phyloP scores from a whole-genome alignment of 2,888 invertebrate genomes.

The Leuctra nigra region DNA sequence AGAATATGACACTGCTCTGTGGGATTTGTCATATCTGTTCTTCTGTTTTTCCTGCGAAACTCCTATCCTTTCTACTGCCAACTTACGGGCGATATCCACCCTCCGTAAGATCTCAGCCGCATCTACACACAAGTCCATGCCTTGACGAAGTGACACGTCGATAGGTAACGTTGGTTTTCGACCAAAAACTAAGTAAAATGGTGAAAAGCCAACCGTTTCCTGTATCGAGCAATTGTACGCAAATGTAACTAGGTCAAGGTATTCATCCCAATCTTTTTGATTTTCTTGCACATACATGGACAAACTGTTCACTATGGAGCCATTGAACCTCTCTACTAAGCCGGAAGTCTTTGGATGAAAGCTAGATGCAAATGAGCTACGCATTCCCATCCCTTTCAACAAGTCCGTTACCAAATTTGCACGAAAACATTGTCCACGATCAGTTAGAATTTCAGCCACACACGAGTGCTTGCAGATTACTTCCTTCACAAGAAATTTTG shows the following conservation, averaged over 20 bases:
- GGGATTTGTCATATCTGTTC: neutral
- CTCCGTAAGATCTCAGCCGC: neutral
- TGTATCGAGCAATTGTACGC: constrained; percentile 29
- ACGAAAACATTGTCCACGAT: constrained; percentile 28
- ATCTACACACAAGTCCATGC: neutral
- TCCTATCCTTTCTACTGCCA: neutral
- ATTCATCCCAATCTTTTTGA: constrained; percentile 29
- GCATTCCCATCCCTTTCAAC: constrained; percentile 15
- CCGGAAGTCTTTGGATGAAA: constrained; percentile 30
- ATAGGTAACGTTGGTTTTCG: constrained; percentile 26
- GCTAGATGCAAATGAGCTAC: constrained; percentile 26
- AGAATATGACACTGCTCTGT: neutral
- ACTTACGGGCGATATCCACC: neutral
- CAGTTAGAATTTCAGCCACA: constrained; percentile 24
- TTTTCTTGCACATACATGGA: constrained; percentile 24
- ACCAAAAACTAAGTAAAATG: constrained; percentile 29
- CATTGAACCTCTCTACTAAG: constrained; percentile 30
- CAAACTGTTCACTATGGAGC: constrained; percentile 29
- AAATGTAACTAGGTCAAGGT: constrained; percentile 22
- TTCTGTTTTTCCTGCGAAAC: constrained; percentile 3
- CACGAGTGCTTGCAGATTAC: constrained; percentile 22
- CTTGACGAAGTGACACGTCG: constrained; percentile 20
- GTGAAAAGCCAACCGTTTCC: constrained; percentile 24
- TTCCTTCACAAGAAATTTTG: constrained; percentile 25
- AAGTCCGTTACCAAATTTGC: constrained; percentile 25